Evolutionary conservation across 2,113 vertebrate genomes (phyloP).

Genomic region (Lagenorhynchus albirostris): DNA sequence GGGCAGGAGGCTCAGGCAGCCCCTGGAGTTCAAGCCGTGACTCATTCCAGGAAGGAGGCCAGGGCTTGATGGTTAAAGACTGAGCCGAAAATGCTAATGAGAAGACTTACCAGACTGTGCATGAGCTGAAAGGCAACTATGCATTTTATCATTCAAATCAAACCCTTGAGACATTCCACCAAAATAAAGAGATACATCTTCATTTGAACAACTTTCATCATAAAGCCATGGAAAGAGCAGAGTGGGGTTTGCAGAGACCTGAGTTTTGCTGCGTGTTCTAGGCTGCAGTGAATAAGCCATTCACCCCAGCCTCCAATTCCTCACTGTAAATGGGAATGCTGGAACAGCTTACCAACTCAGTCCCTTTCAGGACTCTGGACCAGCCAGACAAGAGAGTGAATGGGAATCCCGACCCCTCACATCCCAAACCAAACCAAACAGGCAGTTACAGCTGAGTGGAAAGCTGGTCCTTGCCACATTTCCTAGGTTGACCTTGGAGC

Average conservation of each 20-base stretch:
- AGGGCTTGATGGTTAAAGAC: background rate
- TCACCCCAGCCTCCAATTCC: background rate
- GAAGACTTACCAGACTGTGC: conserved; percentile 40
- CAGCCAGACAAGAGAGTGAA: background rate
- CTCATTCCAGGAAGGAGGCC: background rate
- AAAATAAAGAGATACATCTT: background rate
- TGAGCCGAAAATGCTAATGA: background rate
- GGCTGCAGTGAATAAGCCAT: background rate
- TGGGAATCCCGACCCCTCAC: background rate
- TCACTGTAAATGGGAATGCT: background rate
- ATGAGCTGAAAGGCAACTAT: background rate
- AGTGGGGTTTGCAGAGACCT: background rate
- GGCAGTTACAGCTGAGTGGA: too few relatives aligned
- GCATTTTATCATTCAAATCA: conserved; percentile 21
- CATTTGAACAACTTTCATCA: background rate
- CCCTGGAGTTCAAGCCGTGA: background rate
- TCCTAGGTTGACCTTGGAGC: background rate
- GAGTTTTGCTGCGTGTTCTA: background rate
- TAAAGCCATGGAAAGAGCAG: background rate
- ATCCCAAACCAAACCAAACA: background rate
- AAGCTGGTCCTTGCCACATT: background rate
- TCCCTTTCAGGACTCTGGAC: background rate
- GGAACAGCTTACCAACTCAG: background rate
- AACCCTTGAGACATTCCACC: background rate
- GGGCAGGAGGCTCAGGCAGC: background rate